Evolutionary conservation across 2,888 invertebrate genomes (phyloP).

Genomic region (Meteorus cinctellus): DNA sequence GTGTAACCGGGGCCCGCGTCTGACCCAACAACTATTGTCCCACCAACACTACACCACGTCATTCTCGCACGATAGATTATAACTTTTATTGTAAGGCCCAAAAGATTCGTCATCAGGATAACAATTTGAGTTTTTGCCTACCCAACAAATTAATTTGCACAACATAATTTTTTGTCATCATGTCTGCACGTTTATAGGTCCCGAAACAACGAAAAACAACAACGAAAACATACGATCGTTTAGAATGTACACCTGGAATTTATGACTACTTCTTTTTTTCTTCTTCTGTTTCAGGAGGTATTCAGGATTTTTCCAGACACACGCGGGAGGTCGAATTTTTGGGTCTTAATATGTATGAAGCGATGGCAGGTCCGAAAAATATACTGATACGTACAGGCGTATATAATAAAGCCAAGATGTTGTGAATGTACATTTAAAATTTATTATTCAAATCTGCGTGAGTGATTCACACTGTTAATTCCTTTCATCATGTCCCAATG

Average conservation of each 20-base stretch:
- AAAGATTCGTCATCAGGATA: constrained; percentile 1
- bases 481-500: too few relatives aligned
- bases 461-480: too few relatives aligned
- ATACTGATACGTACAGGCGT: too few relatives aligned
- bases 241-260: too few relatives aligned
- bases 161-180: background rate
- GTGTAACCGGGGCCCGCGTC: background rate
- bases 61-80: constrained; percentile 10
- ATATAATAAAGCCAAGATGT: too few relatives aligned
- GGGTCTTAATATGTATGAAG: background rate
- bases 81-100: background rate
- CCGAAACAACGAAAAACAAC: background rate
- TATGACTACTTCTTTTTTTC: too few relatives aligned
- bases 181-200: background rate
- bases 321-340: background rate
- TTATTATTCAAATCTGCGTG: too few relatives aligned
- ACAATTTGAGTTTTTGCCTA: background rate
- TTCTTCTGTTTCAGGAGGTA: too few relatives aligned
- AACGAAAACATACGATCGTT: too few relatives aligned
- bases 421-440: too few relatives aligned
- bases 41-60: background rate
- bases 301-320: too few relatives aligned
- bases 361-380: constrained; percentile 29
- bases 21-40: constrained; percentile 48
- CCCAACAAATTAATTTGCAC: constrained; percentile 12